Evolutionary conservation across 2,888 invertebrate genomes (phyloP).

Genomic region (Volucella bombylans): DNA sequence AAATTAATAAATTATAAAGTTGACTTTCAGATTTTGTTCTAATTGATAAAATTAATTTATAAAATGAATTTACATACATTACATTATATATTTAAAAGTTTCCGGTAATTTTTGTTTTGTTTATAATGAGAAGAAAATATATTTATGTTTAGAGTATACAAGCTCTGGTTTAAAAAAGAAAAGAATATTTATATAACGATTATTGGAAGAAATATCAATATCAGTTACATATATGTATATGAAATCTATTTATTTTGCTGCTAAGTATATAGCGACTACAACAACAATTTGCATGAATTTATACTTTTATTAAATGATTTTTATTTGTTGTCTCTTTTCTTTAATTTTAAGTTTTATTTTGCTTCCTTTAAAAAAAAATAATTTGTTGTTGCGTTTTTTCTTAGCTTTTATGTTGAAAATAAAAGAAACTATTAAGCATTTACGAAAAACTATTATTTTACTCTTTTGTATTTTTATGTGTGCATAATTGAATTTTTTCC

Average conservation of each 20-base stretch:
- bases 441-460: constrained; percentile 4
- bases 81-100: constrained; percentile 16
- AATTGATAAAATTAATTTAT: background rate
- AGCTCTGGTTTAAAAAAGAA: constrained; percentile 14
- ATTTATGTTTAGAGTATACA: constrained; percentile 21
- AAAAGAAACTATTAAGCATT: constrained; percentile 44
- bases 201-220: constrained; percentile 23
- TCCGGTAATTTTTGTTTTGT: constrained; percentile 24
- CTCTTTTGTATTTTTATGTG: background rate
- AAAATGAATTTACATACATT: background rate
- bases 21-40: constrained; percentile 34
- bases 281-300: constrained; percentile 30
- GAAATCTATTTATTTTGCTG: constrained; percentile 52
- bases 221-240: background rate
- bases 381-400: constrained; percentile 41
- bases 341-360: constrained; percentile 20
- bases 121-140: constrained; percentile 19
- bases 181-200: constrained; percentile 36
- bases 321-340: constrained; percentile 20
- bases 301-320: constrained; percentile 27
- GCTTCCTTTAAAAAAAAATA: constrained; percentile 6
- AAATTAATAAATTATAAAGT: constrained; percentile 24
- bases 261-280: constrained; percentile 26
- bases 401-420: constrained; percentile 42
- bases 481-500: background rate